Conservation (phyloP, 64 coral and sea anemone genomes). For the Hydrozoanthus tunicans region DNA sequence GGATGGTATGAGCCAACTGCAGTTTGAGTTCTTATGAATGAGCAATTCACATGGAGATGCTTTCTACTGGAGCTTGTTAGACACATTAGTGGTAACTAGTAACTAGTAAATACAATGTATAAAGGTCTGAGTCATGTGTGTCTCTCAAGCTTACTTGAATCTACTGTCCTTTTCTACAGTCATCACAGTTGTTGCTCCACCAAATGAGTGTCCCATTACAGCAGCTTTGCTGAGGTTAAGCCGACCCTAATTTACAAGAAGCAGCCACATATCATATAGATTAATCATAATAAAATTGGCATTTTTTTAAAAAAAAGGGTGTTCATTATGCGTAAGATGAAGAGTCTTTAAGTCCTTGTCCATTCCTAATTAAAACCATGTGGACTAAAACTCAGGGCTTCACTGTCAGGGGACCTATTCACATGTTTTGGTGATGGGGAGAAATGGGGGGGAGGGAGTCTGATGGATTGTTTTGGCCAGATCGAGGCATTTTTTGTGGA, state of each 20-base stretch:
- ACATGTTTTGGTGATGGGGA: too few species aligned
- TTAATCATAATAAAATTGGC: not conserved
- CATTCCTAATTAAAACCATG: too few species aligned
- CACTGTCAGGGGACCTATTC: too few species aligned
- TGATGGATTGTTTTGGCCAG: too few species aligned
- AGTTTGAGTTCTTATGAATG: too few species aligned
- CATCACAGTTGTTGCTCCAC: conserved; percentile 74
- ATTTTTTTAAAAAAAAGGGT: not conserved
- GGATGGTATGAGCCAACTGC: too few species aligned
- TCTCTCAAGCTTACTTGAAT: conserved; percentile 66
- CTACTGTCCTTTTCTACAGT: conserved; percentile 84
- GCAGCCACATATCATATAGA: not conserved
- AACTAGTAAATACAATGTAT: not conserved
- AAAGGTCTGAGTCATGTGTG: not conserved
- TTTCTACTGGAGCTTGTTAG: not conserved
- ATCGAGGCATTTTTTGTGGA: too few species aligned
- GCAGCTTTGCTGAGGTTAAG: conserved; percentile 66
- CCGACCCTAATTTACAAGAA: conserved; percentile 59
- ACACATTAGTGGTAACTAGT: not conserved
- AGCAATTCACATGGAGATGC: too few species aligned
- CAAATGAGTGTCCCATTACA: conserved; percentile 93
- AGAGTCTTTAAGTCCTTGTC: too few species aligned
- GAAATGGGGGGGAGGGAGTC: too few species aligned
- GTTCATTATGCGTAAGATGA: too few species aligned
- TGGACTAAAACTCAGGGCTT: too few species aligned